Percentiles rank a stretch among this genome's conserved stretches.
Evolutionary conservation across 2,797 vertebrate genomes (phyloP).

Genomic region (Platalea minor): DNA sequence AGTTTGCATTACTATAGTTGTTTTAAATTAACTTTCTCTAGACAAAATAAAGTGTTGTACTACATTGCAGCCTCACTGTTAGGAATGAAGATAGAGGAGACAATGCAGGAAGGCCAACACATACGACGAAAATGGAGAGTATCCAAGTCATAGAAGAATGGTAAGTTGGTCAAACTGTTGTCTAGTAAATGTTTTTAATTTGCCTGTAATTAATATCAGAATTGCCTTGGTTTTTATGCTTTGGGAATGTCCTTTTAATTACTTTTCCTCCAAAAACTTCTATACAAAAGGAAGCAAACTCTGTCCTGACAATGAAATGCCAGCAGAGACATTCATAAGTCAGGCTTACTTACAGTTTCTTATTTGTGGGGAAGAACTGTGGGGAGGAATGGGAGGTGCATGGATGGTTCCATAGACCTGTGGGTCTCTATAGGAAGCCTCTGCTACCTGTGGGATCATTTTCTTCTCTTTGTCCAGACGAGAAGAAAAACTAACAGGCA

Average conservation of each 20-base stretch:
- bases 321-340: neutral
- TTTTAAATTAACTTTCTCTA: conserved; percentile 67
- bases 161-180: conserved; percentile 75
- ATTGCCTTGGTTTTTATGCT: neutral
- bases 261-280: neutral
- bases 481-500: neutral
- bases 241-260: neutral
- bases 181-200: neutral
- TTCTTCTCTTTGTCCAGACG: neutral
- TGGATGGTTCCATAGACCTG: neutral
- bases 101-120: conserved; percentile 83
- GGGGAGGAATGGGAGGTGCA: neutral
- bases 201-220: neutral
- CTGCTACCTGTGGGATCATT: neutral
- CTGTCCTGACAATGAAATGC: neutral
- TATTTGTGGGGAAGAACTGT: neutral
- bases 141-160: conserved; percentile 92
- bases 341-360: neutral
- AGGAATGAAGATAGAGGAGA: conserved; percentile 96
- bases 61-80: conserved; percentile 83
- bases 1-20: conserved; percentile 4
- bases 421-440: neutral
- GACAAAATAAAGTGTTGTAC: conserved; percentile 79
- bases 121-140: conserved; percentile 91
- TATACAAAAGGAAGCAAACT: neutral